These are phyloP conservation scores for Sarcoramphus papa DNA, from an alignment of 2,797 vertebrate species.

Conservation along the genomic window DNA sequence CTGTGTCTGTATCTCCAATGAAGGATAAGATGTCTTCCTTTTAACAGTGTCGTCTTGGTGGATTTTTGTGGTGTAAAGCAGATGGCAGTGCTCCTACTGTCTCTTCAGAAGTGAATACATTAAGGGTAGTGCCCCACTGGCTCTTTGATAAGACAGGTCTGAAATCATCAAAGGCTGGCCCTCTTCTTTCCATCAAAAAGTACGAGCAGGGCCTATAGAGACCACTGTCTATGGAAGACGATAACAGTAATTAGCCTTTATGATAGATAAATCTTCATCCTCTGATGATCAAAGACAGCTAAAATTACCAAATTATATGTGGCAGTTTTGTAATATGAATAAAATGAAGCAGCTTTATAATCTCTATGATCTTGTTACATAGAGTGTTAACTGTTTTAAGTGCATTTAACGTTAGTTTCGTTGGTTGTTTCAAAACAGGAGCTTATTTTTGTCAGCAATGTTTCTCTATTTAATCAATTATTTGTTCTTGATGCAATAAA, in stretches of 20 bases:
- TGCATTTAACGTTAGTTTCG: background rate
- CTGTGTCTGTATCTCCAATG: background rate
- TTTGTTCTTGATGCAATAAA: background rate
- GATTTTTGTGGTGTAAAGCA: constrained; percentile 16
- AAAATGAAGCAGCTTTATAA: constrained; percentile 37
- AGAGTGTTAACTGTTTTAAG: constrained; percentile 9
- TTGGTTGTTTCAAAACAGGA: background rate
- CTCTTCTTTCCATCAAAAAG: constrained; percentile 42
- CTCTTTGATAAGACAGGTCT: constrained; percentile 57
- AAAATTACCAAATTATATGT: constrained; percentile 59
- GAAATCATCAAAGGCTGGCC: constrained; percentile 57
- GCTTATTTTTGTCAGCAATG: background rate
- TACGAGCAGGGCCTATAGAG: constrained; percentile 30
- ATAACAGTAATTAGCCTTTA: constrained; percentile 57
- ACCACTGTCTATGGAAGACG: constrained; percentile 16
- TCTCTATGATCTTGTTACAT: constrained; percentile 9
- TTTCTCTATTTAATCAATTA: background rate
- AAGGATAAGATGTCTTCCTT: background rate
- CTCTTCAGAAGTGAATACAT: constrained; percentile 35
- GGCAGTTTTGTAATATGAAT: constrained; percentile 26
- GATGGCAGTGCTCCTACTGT: constrained; percentile 16
- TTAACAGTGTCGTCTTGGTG: background rate
- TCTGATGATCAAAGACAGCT: constrained; percentile 67
- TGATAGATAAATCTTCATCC: constrained; percentile 58
- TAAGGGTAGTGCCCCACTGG: constrained; percentile 39